Evolutionary conservation across 2,113 vertebrate genomes (phyloP).

Genomic region (Scortum barcoo): DNA sequence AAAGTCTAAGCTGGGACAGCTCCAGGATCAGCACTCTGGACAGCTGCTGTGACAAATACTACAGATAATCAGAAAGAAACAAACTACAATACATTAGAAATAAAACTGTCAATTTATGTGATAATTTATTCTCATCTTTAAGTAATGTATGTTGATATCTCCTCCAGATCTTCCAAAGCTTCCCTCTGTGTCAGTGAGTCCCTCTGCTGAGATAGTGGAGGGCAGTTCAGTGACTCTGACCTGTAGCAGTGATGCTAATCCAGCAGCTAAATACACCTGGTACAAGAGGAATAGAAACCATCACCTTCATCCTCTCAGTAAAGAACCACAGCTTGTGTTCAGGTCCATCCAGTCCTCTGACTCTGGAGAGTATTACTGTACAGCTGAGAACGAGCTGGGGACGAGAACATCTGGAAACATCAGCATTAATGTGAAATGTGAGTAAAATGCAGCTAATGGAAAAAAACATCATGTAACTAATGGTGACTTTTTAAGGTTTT

Average conservation of each 20-base stretch:
- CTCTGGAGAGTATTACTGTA: conserved; percentile 42
- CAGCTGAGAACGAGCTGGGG: background rate
- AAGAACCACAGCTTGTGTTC: conserved; percentile 1
- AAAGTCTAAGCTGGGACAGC: too few species aligned
- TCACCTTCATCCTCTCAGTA: too few species aligned
- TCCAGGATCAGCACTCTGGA: too few species aligned
- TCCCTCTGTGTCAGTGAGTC: background rate
- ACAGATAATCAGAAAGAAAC: too few species aligned
- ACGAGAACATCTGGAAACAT: background rate
- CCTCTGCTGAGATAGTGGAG: background rate
- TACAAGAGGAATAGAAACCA: too few species aligned
- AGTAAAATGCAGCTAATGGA: conserved; percentile 12
- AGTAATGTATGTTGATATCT: background rate
- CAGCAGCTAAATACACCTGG: background rate
- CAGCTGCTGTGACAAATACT: too few species aligned
- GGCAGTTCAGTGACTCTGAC: conserved; percentile 18
- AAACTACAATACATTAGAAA: too few species aligned
- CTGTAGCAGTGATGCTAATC: conserved; percentile 48
- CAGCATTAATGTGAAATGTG: conserved; percentile 47
- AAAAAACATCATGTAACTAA: too few species aligned
- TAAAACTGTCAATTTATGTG: too few species aligned
- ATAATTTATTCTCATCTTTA: too few species aligned
- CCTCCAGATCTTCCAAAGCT: conserved; percentile 9
- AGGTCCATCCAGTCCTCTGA: conserved; percentile 19
- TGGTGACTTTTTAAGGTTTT: too few species aligned